Evolutionary conservation across 2,888 invertebrate species (phyloP), one percentile per base, ranked within the genome.

Genomic region (Phyllotreta striolata): DNA sequence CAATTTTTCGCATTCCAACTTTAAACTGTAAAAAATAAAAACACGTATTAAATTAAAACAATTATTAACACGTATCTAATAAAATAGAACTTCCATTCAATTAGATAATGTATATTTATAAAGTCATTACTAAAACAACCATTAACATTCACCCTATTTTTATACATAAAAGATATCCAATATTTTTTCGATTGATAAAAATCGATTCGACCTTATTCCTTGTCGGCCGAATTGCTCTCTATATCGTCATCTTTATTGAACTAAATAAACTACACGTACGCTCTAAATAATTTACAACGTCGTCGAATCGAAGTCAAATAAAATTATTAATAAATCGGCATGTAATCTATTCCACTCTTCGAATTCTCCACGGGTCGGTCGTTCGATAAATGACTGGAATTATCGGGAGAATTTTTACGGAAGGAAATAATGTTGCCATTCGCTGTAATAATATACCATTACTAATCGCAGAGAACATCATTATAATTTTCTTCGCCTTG

Each of bases 1-100:
- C 82, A 98, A 84, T 85, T 98, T 98, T 83, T 98, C 98, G 85
- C 96, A 95, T 86, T 98, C 98, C 85, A 96, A 87, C 87, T 97
- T 96, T 80, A 97, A 87, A 83, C 96, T 97, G 89, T 66, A 88
- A 86, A 76, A 77, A 79, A 75, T 75, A 70, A 68, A 73, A 66
- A 58, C 14, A 24, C 24, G 4, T 4, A 24, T 24, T 24, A 24
- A 13, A 58, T 34, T 24, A 58, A 40, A 3, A 6, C 4, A 39
- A 34, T 1, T 6, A 24, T 24, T 24, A 24, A 24, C 4, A 24
- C 24, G 1, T 24, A 24, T 24, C 24, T 24, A 24, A 24, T 24
- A 24, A 24, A n/a, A 24, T 46, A 14, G 9, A 10, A 24, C 24
- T 24, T 24, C 24, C 24, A 24, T 24, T 24, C 4, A 24, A 24